Conservation (phyloP, 2,888 invertebrate species). For the Tenthredo mesomela region DNA sequence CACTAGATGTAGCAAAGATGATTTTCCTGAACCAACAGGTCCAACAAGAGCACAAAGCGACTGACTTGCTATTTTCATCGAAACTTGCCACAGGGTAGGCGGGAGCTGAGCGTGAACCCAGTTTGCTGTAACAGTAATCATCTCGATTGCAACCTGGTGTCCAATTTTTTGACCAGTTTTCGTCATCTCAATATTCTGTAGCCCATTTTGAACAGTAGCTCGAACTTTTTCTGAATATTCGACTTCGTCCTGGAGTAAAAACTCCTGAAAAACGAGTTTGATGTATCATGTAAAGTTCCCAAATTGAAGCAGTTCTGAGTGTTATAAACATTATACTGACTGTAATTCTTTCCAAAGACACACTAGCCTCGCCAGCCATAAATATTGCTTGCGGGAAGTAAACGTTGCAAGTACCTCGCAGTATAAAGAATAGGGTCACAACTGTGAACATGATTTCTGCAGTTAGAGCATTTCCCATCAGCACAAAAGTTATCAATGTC, state of each 20-base stretch:
- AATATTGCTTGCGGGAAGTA: slow-evolving; percentile 81
- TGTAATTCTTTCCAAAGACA: slow-evolving; percentile 81
- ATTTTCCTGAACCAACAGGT: too few species aligned
- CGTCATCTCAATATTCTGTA: neutral
- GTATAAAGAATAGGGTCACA: slow-evolving; percentile 82
- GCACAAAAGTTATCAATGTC: slow-evolving; percentile 73
- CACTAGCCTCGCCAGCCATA: slow-evolving; percentile 79
- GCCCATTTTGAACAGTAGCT: neutral
- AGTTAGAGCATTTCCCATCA: slow-evolving; percentile 72
- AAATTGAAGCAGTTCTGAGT: neutral
- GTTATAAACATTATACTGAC: slow-evolving; percentile 58
- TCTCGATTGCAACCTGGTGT: too few species aligned
- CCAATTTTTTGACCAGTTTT: slow-evolving; percentile 17
- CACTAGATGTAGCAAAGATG: too few species aligned
- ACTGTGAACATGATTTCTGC: slow-evolving; percentile 80
- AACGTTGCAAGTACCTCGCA: slow-evolving; percentile 82
- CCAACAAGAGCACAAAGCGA: too few species aligned
- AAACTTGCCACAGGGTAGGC: too few species aligned
- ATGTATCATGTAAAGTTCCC: too few species aligned
- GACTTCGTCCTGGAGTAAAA: slow-evolving; percentile 70
- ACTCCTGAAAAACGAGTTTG: slow-evolving; percentile 60
- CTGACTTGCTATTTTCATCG: too few species aligned
- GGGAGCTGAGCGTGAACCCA: too few species aligned
- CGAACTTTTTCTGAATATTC: neutral
- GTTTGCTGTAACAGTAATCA: too few species aligned